These are phyloP conservation scores for Gonioctena quinquepunctata DNA, from an alignment of 1,140 invertebrate species.

Conservation along the genomic window DNA sequence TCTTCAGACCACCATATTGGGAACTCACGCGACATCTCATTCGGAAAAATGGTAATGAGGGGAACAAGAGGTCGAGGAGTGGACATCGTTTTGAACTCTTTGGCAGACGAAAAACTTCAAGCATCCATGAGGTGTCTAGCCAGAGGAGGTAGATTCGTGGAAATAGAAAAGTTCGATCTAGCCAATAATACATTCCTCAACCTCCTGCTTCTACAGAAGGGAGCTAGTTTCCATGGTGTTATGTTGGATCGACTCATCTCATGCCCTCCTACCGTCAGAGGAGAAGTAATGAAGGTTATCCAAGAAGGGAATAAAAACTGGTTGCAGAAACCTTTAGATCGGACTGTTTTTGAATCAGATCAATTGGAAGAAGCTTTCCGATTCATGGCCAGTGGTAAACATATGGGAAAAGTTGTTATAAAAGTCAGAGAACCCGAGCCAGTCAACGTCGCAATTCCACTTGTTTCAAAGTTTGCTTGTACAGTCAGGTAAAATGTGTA, in stretches of 20 bases:
- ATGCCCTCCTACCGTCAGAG: slow-evolving; percentile 44
- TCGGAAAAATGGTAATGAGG: slow-evolving; percentile 63
- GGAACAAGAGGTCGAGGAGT: slow-evolving; percentile 67
- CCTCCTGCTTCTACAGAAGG: slow-evolving; percentile 79
- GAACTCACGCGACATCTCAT: slow-evolving; percentile 66
- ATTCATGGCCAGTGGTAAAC: slow-evolving; percentile 82
- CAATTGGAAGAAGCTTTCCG: slow-evolving; percentile 70
- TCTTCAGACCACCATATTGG: slow-evolving; percentile 58
- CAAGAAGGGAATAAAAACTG: slow-evolving; percentile 56
- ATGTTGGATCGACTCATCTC: slow-evolving; percentile 78
- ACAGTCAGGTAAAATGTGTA: not conserved
- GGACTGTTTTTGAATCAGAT: slow-evolving; percentile 63
- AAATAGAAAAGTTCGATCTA: slow-evolving; percentile 80
- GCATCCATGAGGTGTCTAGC: slow-evolving; percentile 79
- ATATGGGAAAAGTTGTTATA: slow-evolving; percentile 82
- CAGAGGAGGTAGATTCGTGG: slow-evolving; percentile 69
- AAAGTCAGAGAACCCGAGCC: slow-evolving; percentile 65
- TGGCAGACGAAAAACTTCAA: slow-evolving; percentile 69
- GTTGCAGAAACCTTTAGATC: slow-evolving; percentile 63
- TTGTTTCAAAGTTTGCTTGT: not conserved
- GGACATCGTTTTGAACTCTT: slow-evolving; percentile 70
- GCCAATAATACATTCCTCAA: slow-evolving; percentile 67
- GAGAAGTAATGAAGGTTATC: slow-evolving; percentile 63
- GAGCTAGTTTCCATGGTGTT: slow-evolving; percentile 86
- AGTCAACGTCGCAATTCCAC: not conserved